Base-by-base conservation (phyloP, 2,888 invertebrate genomes). In the Suillia variegata region DNA sequence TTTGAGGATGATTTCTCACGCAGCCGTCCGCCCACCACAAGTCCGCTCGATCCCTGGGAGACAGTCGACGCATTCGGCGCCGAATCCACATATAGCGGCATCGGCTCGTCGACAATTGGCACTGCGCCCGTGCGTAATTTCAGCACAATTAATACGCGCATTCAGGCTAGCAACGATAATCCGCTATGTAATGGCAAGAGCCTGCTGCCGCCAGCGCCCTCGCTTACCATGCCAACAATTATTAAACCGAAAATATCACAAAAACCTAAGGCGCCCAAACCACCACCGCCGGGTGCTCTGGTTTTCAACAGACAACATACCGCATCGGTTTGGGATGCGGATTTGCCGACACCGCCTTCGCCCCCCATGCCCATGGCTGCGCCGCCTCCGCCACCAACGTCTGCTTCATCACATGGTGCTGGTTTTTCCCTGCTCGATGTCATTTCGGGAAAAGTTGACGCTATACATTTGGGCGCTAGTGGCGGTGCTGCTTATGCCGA, bases 341-440 rank as follows among this genome's bases (percentile, higher is more conserved):
- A 61, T 2, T 33, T 45, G 18, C 53, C 54, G 17, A 68, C 72
- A 2, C 85, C 86, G 63, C 78, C 83, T 1, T 90, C 90, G 20
- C 90, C 89, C 0, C 92, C 93, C 0, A 92, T 93, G 92, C 93
- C 93, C 8, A 86, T 85, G 42, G 85, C 89, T 65, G 91, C 92
- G 6, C 91, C 93, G 2, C 92, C 92, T 1, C 88, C 90, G 47
- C 91, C 90, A 2, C 91, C 92, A 1, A n/a, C n/a, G n/a, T n/a
- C n/a, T 78, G n/a, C 49, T 2, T 26, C 53, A 18, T 34, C 45
- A 10, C 49, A 79, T 80, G 18, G 53, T 18, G 80, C 83, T 12
- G 74, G 78, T 13, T 75, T 79, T 33, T 83, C 75, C 71, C 56
- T 77, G 56, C 61, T 79, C 48, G 77, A 85, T 80, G 78, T 79